These are phyloP conservation scores for Meloidogyne chitwoodi DNA, from an alignment of 1,140 invertebrate species.

Conservation along the genomic window DNA sequence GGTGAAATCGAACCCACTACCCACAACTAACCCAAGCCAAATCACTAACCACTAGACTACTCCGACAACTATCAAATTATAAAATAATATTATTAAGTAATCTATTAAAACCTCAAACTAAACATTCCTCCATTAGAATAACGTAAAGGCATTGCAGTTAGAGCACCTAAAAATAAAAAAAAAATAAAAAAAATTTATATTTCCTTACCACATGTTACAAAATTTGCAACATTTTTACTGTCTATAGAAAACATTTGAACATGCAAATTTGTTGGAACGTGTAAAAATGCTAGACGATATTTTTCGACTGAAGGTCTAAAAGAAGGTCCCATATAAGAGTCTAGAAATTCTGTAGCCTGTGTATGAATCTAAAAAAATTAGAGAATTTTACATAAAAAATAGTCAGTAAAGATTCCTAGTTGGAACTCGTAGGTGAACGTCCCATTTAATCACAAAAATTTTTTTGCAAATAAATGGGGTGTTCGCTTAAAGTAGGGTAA, in stretches of 20 bases:
- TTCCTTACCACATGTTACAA: slow-evolving; percentile 25
- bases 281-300: slow-evolving; percentile 41
- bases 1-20: no score
- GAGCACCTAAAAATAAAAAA: slow-evolving; percentile 23
- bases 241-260: slow-evolving; percentile 44
- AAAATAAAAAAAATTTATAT: no score
- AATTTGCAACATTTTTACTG: slow-evolving; percentile 10
- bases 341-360: slow-evolving; percentile 46
- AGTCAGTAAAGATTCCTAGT: no score
- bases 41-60: no score
- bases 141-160: slow-evolving; percentile 44
- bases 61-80: no score
- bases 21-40: no score
- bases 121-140: slow-evolving; percentile 47
- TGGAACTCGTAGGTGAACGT: no score
- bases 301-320: slow-evolving; percentile 47
- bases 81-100: no score
- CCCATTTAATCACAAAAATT: no score
- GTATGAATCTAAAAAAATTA: slow-evolving; percentile 27
- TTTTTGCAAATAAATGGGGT: no score
- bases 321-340: slow-evolving; percentile 41
- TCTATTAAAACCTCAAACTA: slow-evolving; percentile 17
- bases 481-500: no score
- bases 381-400: background rate
- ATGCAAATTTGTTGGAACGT: slow-evolving; percentile 50